Evolutionary conservation across 2,888 invertebrate species (phyloP), one percentile per base, ranked within the genome.

Genomic region (Trichopoda pennipes): DNA sequence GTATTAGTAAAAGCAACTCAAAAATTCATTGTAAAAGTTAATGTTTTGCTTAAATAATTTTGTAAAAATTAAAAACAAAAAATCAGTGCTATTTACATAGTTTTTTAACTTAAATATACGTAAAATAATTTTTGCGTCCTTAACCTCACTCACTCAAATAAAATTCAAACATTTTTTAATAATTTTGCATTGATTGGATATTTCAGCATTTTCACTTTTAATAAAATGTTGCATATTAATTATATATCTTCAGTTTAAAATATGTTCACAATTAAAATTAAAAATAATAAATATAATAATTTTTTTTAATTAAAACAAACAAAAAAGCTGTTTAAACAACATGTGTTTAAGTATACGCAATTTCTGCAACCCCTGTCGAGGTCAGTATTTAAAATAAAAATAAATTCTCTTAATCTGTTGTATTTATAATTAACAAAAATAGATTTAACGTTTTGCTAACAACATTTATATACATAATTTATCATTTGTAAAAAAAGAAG

Each of bases 331-430:
- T 16, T 44, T 44, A 14, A 44, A 49, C 9, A 49, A 68, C 78
- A 86, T 90, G 89, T 90, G 89, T 84, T 87, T 89, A 35, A 89
- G 87, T 78, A 87, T 90, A 78, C 85, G 89, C 76, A 87, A 87
- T 81, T 87, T 89, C 79, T 90, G 89, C 85, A 88, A 86, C 80
- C 87, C 86, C 82, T 90, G 90, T 80, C 86, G 88, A 87, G 90
- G 89, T 90, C 86, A 85, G 89, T 89, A 86, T 85, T 28, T 4
- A 49, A 28, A 47, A 44, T 6, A 10, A 28, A 66, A 19, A 19
- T 7, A 44, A 64, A 28, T 55, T 42, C 17, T 69, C 19, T 64
- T 56, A 38, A 55, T 55, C 0, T 63, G 51, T 63, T 72, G 4
- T 64, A 70, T 28, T 58, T 44, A 53, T 53, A 63, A 66, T 28